phyloP scores from a whole-genome alignment of 2,888 invertebrate species.

The Linyphia triangularis region DNA sequence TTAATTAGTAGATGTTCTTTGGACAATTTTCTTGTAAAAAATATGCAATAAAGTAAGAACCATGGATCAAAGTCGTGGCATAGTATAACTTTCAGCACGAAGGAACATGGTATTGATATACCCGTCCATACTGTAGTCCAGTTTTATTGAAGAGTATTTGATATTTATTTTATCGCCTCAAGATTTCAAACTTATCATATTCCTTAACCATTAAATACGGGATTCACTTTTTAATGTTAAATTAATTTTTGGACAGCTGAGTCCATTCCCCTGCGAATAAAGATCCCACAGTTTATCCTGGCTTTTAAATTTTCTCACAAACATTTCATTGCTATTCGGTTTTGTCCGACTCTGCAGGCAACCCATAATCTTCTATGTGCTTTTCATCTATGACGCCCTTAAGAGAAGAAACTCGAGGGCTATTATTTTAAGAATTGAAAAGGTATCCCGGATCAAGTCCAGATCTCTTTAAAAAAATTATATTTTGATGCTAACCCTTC shows the following conservation, averaged over 20 bases:
- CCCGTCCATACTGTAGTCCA: too few relatives aligned
- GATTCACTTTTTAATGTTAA: too few relatives aligned
- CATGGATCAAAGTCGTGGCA: too few relatives aligned
- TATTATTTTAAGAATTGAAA: conserved; percentile 8
- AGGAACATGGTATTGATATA: too few relatives aligned
- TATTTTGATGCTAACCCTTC: conserved; percentile 12
- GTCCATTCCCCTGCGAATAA: background rate
- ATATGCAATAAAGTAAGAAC: too few relatives aligned
- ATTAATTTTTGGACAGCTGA: background rate
- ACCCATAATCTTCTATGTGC: background rate
- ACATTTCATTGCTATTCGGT: conserved; percentile 8
- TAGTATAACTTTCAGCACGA: too few relatives aligned
- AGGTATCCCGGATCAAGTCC: conserved; percentile 12
- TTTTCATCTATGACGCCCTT: background rate
- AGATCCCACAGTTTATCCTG: background rate
- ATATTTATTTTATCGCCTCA: too few relatives aligned
- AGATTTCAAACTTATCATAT: too few relatives aligned
- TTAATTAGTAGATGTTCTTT: too few relatives aligned
- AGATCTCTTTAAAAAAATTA: conserved; percentile 7
- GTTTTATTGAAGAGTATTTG: too few relatives aligned
- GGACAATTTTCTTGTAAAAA: too few relatives aligned
- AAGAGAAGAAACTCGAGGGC: background rate
- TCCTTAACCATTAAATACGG: too few relatives aligned
- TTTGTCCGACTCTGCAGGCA: background rate
- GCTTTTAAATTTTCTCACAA: background rate